Percentiles rank a stretch among this genome's conserved stretches.
Evolutionary conservation across 1,140 invertebrate genomes (phyloP).

Genomic region (Bombus cullumanus): DNA sequence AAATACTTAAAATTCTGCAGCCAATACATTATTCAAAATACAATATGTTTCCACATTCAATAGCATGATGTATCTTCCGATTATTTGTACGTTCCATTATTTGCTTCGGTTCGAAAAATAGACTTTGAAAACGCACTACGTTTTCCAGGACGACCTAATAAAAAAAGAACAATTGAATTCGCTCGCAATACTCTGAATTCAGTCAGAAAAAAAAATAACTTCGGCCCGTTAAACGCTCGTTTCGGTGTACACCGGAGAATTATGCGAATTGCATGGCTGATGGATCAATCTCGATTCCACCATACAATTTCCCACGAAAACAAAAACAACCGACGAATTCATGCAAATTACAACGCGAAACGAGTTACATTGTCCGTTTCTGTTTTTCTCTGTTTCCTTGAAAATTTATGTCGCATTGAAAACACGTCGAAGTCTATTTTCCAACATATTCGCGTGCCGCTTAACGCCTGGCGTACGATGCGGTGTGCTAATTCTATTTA

Average conservation of each 20-base stretch:
- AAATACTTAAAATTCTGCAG: neutral
- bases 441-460: neutral
- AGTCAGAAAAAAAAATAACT: neutral
- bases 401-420: neutral
- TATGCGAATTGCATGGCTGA: neutral
- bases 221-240: neutral
- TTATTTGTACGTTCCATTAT: neutral
- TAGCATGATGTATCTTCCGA: neutral
- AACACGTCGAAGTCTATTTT: neutral
- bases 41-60: neutral
- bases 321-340: neutral
- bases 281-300: neutral
- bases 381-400: neutral
- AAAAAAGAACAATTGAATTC: neutral
- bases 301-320: neutral
- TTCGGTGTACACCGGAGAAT: neutral
- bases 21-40: neutral
- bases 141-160: neutral
- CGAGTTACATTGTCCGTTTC: neutral
- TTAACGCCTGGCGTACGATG: neutral
- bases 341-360: slow-evolving; percentile 9
- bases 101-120: neutral
- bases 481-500: slow-evolving; percentile 14
- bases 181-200: neutral
- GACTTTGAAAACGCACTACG: neutral